Conservation (phyloP, 2,797 vertebrate genomes). For the Myiothlypis coronata region DNA sequence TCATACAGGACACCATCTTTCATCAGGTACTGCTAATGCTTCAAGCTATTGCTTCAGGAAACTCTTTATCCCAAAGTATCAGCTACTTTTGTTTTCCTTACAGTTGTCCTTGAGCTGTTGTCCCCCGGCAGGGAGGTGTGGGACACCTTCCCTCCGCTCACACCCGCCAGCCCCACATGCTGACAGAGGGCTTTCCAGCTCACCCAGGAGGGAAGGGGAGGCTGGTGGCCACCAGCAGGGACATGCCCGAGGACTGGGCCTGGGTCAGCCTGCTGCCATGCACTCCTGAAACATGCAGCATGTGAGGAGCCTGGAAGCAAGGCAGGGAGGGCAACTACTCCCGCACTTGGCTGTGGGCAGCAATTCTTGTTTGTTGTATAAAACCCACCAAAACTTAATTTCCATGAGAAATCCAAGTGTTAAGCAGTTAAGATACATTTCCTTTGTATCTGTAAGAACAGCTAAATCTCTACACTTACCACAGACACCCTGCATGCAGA, state of each 20-base stretch:
- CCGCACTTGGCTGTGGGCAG: not conserved
- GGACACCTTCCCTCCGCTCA: not conserved
- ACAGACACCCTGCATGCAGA: too few species aligned
- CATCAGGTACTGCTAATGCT: not conserved
- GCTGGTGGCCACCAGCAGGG: not conserved
- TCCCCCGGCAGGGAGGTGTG: not conserved
- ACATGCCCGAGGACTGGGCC: not conserved
- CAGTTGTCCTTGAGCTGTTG: not conserved
- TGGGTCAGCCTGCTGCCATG: fast-evolving
- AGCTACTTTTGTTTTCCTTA: not conserved
- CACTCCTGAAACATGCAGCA: fast-evolving
- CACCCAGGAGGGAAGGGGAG: fast-evolving
- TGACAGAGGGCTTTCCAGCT: not conserved
- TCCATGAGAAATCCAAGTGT: not conserved
- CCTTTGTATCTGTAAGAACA: not conserved
- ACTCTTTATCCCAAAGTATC: not conserved
- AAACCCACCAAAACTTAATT: not conserved
- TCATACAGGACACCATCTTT: not conserved
- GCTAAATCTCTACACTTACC: not conserved
- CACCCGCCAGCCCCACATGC: fast-evolving
- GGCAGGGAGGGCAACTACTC: not conserved
- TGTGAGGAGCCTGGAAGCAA: not conserved
- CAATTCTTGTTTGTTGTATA: not conserved
- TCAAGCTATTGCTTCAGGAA: not conserved
- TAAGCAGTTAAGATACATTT: not conserved